These are phyloP conservation scores for Characodon lateralis DNA, from an alignment of 2,797 vertebrate genomes.

Conservation along the genomic window DNA sequence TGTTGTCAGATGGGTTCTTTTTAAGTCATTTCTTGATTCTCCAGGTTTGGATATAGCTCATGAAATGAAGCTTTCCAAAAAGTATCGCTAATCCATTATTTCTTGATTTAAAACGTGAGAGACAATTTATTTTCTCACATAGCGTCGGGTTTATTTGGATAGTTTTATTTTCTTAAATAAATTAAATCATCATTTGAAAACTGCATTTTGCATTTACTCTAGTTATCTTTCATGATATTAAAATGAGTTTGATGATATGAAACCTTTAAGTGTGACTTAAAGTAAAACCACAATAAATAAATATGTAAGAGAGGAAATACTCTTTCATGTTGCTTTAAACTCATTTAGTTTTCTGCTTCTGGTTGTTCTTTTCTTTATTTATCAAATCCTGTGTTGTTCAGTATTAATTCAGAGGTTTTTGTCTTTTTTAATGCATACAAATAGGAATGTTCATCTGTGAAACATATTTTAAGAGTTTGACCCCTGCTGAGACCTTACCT, in stretches of 20 bases:
- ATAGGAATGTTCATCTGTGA: constrained; percentile 35
- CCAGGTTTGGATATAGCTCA: background rate
- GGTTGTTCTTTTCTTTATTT: constrained; percentile 12
- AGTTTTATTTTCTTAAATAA: too few species aligned
- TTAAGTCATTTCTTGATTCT: background rate
- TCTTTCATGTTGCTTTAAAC: background rate
- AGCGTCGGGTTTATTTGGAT: too few species aligned
- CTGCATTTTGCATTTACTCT: too few species aligned
- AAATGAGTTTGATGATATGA: background rate
- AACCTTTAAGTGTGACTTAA: background rate
- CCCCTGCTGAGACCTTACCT: constrained; percentile 10
- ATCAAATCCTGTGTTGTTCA: constrained; percentile 33
- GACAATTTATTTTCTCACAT: background rate
- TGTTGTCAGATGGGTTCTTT: background rate
- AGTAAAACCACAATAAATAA: too few species aligned
- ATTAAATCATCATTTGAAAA: too few species aligned
- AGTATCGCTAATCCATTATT: background rate
- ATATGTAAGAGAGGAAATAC: background rate
- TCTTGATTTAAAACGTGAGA: background rate
- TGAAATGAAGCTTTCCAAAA: background rate
- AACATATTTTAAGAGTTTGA: constrained; percentile 15
- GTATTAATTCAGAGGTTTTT: constrained; percentile 37
- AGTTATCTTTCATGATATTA: background rate
- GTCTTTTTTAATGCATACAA: constrained; percentile 32
- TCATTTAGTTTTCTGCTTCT: constrained; percentile 16